A percentile compares a stretch with the other conserved stretches of the same genome.
These are phyloP conservation scores for Porites evermanni DNA, from an alignment of 92 coral and sea anemone species.

Conservation along the genomic window DNA sequence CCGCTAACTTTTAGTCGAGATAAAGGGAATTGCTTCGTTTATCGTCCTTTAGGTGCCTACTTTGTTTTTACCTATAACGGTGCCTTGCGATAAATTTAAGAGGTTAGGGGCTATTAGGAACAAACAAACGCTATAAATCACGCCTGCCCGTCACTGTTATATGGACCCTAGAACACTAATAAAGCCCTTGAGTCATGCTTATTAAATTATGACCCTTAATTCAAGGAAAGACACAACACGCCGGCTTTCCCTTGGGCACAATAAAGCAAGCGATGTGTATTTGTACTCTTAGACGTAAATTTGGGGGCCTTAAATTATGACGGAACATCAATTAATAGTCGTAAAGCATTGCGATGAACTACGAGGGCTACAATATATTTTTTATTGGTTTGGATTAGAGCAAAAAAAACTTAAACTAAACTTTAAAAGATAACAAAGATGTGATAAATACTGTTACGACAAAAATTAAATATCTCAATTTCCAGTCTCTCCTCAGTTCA, in stretches of 20 bases:
- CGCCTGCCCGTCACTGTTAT: constrained; percentile 26
- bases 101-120: constrained; percentile 22
- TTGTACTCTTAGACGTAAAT: neutral
- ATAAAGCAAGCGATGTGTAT: constrained; percentile 10
- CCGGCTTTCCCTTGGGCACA: constrained; percentile 30
- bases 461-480: no score
- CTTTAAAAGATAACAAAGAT: no score
- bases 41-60: neutral
- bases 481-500: no score
- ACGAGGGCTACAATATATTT: no score
- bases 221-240: constrained; percentile 23
- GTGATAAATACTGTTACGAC: no score
- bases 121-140: constrained; percentile 46
- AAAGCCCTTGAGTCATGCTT: constrained; percentile 45
- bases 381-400: no score
- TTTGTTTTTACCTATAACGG: constrained; percentile 1
- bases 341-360: neutral
- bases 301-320: neutral
- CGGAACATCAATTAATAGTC: neutral
- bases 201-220: constrained; percentile 41
- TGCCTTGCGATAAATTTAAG: constrained; percentile 14
- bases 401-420: no score
- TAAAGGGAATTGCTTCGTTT: neutral
- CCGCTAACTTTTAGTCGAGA: no score
- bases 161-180: constrained; percentile 28